Evolutionary conservation across 2,888 invertebrate species (phyloP), one percentile per base, ranked within the genome.

Genomic region (Noctua pronuba): DNA sequence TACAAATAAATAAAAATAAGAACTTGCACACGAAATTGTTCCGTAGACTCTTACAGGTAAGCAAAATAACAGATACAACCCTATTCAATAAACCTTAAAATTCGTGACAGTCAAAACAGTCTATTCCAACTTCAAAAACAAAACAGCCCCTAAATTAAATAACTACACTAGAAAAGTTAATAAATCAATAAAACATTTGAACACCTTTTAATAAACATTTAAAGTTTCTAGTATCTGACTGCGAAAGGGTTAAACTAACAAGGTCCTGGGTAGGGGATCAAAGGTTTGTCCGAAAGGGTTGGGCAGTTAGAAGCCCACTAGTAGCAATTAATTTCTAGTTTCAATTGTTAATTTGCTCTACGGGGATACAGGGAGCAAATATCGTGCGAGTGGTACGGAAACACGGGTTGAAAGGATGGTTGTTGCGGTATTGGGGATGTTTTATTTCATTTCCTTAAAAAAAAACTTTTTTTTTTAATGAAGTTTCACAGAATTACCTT

Each of bases 311-410:
- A 94, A 93, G 89, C 91, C 90, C 88, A 91, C 91, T 93, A 91
- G 89, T 88, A 90, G 92, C 94, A 94, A 95, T 95, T 95, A 95
- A 95, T 94, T 95, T 93, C 92, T 92, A 95, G 94, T 95, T 95
- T 93, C 91, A 94, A 93, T 94, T 94, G 95, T 94, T 94, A 94
- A 94, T 94, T 94, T 90, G 89, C 89, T 92, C 86, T 89, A 88
- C 90, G 83, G 89, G 93, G 91, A 91, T 91, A 89, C 89, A 62
- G 85, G 83, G 80, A 76, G 86, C 80, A 86, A 89, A 88, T 88
- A 89, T 89, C 75, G 80, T 69, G 38, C 68, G 73, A 79, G 58
- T 65, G 52, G 1, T 49, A 4, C 1, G 55, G 73, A 85, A 78
- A 88, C 58, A 91, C 88, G 2, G 87, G 16, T 21, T 4, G 10